phyloP scores from a whole-genome alignment of 2,888 invertebrate genomes.

The Drosophila fulvimacula region DNA sequence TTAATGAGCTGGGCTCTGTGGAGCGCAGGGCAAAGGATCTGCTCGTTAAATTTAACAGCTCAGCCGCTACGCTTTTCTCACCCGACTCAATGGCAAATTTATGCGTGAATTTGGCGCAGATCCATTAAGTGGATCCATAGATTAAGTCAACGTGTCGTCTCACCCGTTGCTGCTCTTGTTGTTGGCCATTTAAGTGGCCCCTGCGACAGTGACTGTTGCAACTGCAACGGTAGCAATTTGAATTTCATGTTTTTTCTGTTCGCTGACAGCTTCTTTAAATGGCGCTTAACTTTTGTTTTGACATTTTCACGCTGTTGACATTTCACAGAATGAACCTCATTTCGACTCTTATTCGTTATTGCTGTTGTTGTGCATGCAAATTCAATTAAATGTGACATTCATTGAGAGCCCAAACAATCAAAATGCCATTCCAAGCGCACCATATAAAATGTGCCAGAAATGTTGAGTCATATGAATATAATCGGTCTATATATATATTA shows the following conservation, averaged over 20 bases:
- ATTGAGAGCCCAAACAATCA: slow-evolving; percentile 38
- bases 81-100: slow-evolving; percentile 65
- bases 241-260: slow-evolving; percentile 55
- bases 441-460: neutral
- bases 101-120: slow-evolving; percentile 83
- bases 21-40: slow-evolving; percentile 22
- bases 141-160: slow-evolving; percentile 58
- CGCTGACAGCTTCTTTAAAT: slow-evolving; percentile 79
- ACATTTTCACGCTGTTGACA: slow-evolving; percentile 64
- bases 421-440: neutral
- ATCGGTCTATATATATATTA: neutral
- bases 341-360: slow-evolving; percentile 9
- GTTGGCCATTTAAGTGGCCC: slow-evolving; percentile 54
- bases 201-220: slow-evolving; percentile 31
- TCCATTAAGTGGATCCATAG: slow-evolving; percentile 81
- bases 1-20: slow-evolving; percentile 64
- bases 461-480: neutral
- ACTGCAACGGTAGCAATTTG: slow-evolving; percentile 69
- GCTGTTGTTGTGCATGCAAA: slow-evolving; percentile 60
- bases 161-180: slow-evolving; percentile 28
- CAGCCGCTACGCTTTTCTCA: slow-evolving; percentile 61
- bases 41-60: slow-evolving; percentile 80
- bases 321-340: slow-evolving; percentile 37
- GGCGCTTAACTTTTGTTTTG: slow-evolving; percentile 75
- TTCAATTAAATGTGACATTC: slow-evolving; percentile 74